A percentile compares a stretch with the other conserved stretches of the same genome.
Evolutionary conservation across 2,888 invertebrate genomes (phyloP).

Genomic region (Spialia ferax): DNA sequence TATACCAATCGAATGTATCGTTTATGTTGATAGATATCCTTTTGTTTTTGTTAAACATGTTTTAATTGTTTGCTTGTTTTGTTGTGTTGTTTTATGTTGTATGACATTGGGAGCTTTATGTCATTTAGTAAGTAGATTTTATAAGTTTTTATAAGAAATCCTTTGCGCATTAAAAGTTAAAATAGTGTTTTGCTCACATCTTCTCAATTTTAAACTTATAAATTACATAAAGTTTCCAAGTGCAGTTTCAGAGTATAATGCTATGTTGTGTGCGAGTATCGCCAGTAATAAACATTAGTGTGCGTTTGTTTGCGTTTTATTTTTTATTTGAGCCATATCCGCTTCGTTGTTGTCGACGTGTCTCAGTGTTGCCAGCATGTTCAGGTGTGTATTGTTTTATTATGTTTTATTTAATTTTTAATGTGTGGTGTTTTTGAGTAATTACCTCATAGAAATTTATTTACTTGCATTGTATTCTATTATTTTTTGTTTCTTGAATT

Average conservation of each 20-base stretch:
- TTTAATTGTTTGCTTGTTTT: conserved; percentile 39
- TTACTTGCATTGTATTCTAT: too few relatives aligned
- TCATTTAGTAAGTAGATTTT: conserved; percentile 10
- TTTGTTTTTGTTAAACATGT: conserved; percentile 13
- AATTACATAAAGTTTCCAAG: conserved; percentile 10
- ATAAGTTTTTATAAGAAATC: not conserved
- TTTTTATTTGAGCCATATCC: conserved; percentile 23
- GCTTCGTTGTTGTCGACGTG: conserved; percentile 38
- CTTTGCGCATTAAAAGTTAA: not conserved
- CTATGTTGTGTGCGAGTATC: conserved; percentile 11
- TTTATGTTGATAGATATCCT: not conserved
- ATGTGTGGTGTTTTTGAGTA: not conserved
- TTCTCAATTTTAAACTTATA: not conserved
- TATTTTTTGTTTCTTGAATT: too few relatives aligned
- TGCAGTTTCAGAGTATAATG: conserved; percentile 4
- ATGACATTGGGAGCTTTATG: conserved; percentile 17
- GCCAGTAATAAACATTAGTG: conserved; percentile 37
- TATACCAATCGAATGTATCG: not conserved
- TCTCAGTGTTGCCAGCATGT: conserved; percentile 43
- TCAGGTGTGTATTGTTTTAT: conserved; percentile 52
- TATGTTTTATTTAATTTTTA: conserved; percentile 9
- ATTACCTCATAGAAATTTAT: too few relatives aligned
- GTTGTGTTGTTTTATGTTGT: conserved; percentile 12
- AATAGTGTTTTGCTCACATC: not conserved
- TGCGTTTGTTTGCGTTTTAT: conserved; percentile 43